phyloP scores from a whole-genome alignment of 2,113 vertebrate species.

The Paratilapia polleni region DNA sequence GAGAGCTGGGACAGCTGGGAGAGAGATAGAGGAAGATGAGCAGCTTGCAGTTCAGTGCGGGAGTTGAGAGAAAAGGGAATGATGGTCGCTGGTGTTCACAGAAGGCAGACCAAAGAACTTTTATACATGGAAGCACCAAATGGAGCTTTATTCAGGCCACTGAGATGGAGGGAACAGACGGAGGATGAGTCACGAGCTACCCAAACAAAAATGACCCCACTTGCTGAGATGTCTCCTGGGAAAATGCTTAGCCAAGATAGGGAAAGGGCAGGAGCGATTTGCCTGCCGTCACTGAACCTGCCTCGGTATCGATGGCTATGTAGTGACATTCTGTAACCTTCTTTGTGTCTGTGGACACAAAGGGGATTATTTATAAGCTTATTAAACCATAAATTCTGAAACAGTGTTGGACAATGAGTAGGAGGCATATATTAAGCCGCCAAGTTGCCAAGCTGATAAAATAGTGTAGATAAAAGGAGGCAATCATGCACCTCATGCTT shows the following conservation, averaged over 20 bases:
- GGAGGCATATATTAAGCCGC: constrained; percentile 59
- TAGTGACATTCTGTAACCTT: constrained; percentile 65
- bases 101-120: constrained; percentile 33
- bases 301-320: constrained; percentile 31
- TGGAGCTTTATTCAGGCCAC: constrained; percentile 11
- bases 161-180: neutral
- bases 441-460: constrained; percentile 62
- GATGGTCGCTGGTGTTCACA: constrained; percentile 25
- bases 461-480: constrained; percentile 56
- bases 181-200: constrained; percentile 43
- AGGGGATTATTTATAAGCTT: constrained; percentile 72
- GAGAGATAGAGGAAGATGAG: constrained; percentile 23
- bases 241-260: constrained; percentile 50
- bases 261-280: constrained; percentile 30
- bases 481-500: constrained; percentile 54
- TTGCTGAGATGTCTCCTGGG: constrained; percentile 20
- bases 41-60: constrained; percentile 34
- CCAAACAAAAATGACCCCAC: constrained; percentile 41
- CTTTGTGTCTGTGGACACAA: constrained; percentile 63
- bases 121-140: constrained; percentile 26
- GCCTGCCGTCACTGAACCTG: constrained; percentile 19
- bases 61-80: neutral
- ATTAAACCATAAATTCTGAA: constrained; percentile 70
- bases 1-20: constrained; percentile 16
- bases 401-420: constrained; percentile 61